phyloP scores from a whole-genome alignment of 2,113 vertebrate species.

The Anhinga anhinga region DNA sequence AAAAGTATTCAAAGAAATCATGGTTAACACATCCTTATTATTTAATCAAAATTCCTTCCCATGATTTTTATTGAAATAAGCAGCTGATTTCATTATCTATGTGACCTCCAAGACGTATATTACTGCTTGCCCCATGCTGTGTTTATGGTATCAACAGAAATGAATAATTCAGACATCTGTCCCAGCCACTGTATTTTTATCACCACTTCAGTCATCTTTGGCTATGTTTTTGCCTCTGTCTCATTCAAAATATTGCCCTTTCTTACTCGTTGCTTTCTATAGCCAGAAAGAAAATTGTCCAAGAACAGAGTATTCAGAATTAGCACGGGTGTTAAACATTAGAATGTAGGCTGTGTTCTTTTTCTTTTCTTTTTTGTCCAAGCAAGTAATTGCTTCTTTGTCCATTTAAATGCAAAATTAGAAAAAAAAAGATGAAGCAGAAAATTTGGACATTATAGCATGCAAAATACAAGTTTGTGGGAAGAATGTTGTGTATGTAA shows the following conservation, averaged over 20 bases:
- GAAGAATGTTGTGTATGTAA: neutral
- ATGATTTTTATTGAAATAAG: conserved; percentile 43
- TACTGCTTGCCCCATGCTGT: neutral
- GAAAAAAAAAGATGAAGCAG: fast-evolving
- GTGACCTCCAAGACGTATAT: neutral
- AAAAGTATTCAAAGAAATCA: neutral
- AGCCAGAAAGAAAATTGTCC: neutral
- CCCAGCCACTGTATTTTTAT: conserved; percentile 32
- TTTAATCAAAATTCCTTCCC: neutral
- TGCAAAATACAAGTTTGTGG: neutral
- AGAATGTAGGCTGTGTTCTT: neutral
- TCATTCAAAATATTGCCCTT: neutral
- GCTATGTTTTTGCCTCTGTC: neutral
- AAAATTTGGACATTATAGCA: neutral
- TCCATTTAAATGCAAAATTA: neutral
- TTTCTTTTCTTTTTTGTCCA: neutral
- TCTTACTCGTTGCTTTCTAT: neutral
- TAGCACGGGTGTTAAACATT: neutral
- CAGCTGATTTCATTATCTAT: conserved; percentile 8
- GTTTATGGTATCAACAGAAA: conserved; percentile 4
- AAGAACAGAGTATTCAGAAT: neutral
- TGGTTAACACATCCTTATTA: neutral
- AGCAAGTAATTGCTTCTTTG: neutral
- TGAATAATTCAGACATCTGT: conserved; percentile 49
- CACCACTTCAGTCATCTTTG: neutral